Base-by-base conservation (phyloP, 92 coral and sea anemone genomes). In the Bergia sp. region DNA sequence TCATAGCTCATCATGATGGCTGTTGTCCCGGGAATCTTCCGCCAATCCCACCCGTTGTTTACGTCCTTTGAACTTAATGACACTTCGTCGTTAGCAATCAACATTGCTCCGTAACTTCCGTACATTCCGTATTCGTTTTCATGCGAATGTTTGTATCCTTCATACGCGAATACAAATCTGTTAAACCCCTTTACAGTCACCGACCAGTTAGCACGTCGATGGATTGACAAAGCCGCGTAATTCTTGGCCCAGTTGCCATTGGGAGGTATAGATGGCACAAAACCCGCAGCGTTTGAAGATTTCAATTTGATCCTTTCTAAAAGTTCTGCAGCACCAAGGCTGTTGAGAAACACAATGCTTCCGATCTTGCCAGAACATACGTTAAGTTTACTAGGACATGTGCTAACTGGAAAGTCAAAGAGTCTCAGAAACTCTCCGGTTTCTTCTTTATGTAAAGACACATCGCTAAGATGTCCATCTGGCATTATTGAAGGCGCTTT, bases 181-280 rank as follows among this genome's bases (percentile, higher is more conserved):
- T 85, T 82, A 42, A 89, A 89, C 0, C 92, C 92, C 58, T 89
- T 89, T 11, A 85, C 92, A n/a, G 92, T 86, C 21, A 89, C 92
- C 40, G 85, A 79, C 89, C 92, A 89, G 44, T 89, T 66, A 23
- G 36, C 84, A 18, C 92, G 90, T 71, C 92, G 92, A 65, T 89
- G 92, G 82, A 89, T 76, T 73, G 89, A 81, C 64, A 89, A 50
- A 21, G 92, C 88, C 1, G 90, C 92, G 66, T 81, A 89, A 18
- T 89, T 81, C 81, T 89, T 89, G 65, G 92, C 76, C 92, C 92
- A 89, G 71, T 89, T 85, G 13, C 92, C 92, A 76, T 36, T 89
- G 77, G 92, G 89, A 44, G 90, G 72, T 5, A 10, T 55, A 37
- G 73, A 37, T 6, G 73, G 18, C 39, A 49, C 18, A 36, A 20